Base-by-base conservation (phyloP, 2,888 invertebrate species). In the Aproaerema taeniolella region DNA sequence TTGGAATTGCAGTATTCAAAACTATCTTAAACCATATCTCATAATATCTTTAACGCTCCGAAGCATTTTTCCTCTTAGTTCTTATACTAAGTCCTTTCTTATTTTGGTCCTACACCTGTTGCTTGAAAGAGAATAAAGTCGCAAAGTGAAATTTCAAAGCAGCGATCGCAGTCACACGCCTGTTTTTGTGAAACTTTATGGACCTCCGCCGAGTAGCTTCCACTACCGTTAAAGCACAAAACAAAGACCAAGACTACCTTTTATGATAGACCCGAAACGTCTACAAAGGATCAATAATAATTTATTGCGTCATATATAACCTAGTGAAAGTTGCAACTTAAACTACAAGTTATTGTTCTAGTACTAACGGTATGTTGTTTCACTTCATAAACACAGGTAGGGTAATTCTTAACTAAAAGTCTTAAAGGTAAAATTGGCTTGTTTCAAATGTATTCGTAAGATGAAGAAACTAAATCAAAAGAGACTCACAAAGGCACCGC, bases 271-370 rank as follows among this genome's bases (percentile, higher is more conserved):
- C 28, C 25, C 13, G 11, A 16, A 15, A 36, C 20, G 12, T 26
- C 48, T 49, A 79, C 80, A 81, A 81, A 67, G 50, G 49, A 36
- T 35, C 53, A 53, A n/a, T n/a, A n/a, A n/a, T n/a, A n/a, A 61
- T 83, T 83, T 83, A 85, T 80, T 77, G 69, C 67, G 58, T 72
- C 76, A 74, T 81, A 81, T 77, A 80, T 77, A 73, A 83, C 66
- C 50, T 73, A 85, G 85, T 82, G 85, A 85, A 85, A 85, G 85
- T 83, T 70, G 66, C 58, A 53, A 49, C 49, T 42, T 47, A 56
- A 57, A 62, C n/a, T n/a, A n/a, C n/a, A n/a, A n/a, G n/a, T 78
- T 75, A 58, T 49, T 50, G 50, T 62, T 58, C 47, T 49, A 62
- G 57, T 54, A 63, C 58, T 77, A 83, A 85, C 81, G 71, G 82